These are phyloP conservation scores for Merodon equestris DNA, from an alignment of 2,888 invertebrate genomes.

Conservation along the genomic window DNA sequence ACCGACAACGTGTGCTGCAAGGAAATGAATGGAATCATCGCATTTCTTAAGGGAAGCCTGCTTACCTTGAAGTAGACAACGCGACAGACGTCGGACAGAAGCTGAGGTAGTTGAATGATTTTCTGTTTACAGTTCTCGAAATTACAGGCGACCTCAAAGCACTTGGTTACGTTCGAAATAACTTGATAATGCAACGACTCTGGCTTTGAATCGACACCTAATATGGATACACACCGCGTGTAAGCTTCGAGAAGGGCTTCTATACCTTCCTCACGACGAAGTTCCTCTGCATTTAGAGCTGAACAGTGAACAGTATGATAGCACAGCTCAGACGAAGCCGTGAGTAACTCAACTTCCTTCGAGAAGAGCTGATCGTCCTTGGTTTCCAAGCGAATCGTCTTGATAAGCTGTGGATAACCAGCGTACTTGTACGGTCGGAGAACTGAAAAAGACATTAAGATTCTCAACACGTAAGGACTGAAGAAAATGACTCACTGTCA, in stretches of 20 bases:
- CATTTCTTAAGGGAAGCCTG: background rate
- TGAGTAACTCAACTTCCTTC: conserved; percentile 88
- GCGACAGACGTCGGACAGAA: conserved; percentile 91
- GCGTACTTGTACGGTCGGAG: conserved; percentile 98
- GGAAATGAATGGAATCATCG: background rate
- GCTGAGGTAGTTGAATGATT: conserved; percentile 91
- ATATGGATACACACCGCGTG: conserved; percentile 94
- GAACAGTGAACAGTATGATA: conserved; percentile 98
- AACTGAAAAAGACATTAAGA: conserved; percentile 80
- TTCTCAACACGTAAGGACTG: background rate
- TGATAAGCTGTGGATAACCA: conserved; percentile 97
- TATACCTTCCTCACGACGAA: conserved; percentile 95
- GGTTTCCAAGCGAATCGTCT: conserved; percentile 96
- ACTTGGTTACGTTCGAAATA: conserved; percentile 93
- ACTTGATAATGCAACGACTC: conserved; percentile 92
- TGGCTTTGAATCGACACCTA: conserved; percentile 88
- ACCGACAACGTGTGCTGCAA: conserved; percentile 90
- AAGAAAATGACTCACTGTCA: conserved; percentile 82
- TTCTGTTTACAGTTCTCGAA: conserved; percentile 94
- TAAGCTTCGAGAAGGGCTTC: conserved; percentile 93
- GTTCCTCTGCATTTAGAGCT: conserved; percentile 97
- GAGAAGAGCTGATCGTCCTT: conserved; percentile 95
- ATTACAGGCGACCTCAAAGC: conserved; percentile 96
- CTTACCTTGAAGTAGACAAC: conserved; percentile 90
- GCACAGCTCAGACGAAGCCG: conserved; percentile 95